phyloP scores from a whole-genome alignment of 2,888 invertebrate genomes.

The Candidula unifasciata region DNA sequence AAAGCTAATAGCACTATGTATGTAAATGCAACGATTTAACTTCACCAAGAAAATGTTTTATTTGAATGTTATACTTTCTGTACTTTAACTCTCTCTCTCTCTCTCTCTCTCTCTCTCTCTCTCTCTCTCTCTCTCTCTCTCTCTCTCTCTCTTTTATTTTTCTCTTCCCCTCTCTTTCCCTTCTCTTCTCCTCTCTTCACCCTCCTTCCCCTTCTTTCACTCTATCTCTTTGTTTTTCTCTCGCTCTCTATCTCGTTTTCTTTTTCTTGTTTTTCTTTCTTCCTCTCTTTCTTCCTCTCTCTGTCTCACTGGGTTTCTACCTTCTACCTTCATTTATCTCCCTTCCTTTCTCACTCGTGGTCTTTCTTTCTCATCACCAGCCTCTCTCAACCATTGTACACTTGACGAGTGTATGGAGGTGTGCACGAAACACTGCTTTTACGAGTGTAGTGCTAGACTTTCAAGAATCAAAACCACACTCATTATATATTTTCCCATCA shows the following conservation, averaged over 20 bases:
- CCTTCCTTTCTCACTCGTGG: slow-evolving; percentile 13
- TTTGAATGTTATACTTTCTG: no score
- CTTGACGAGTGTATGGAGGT: no score
- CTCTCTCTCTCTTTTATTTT: slow-evolving; percentile 40
- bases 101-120: not conserved
- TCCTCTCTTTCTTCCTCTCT: slow-evolving; percentile 1
- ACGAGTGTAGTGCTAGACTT: no score
- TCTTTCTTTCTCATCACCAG: slow-evolving; percentile 32
- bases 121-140: slow-evolving; percentile 15
- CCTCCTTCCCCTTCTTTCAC: not conserved
- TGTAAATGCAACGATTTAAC: no score
- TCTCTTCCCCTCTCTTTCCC: slow-evolving; percentile 32
- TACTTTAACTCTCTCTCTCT: not conserved
- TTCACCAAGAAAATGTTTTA: no score
- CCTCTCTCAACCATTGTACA: no score
- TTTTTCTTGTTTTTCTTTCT: not conserved
- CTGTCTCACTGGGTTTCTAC: slow-evolving; percentile 16
- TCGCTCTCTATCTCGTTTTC: not conserved
- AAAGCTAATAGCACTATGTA: no score
- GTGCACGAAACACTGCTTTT: no score
- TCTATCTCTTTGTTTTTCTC: not conserved
- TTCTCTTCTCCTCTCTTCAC: not conserved
- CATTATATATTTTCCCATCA: no score
- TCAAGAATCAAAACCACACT: no score
- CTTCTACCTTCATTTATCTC: not conserved